Conservation (phyloP, 2,113 vertebrate species). For the Pluvialis apricaria region DNA sequence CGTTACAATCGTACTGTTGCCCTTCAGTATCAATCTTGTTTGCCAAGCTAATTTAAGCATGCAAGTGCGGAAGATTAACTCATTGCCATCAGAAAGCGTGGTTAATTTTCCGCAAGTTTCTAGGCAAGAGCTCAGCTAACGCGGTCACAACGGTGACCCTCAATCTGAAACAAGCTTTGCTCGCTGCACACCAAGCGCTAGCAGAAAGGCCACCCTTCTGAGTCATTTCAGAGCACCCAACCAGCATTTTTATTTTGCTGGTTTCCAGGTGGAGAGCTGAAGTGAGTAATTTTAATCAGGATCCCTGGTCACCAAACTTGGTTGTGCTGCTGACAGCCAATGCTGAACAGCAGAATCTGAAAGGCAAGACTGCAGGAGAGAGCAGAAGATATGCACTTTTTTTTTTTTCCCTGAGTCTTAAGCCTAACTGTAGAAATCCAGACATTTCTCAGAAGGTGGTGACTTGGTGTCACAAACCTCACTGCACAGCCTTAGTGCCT, state of each 20-base stretch:
- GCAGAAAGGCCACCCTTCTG: background rate
- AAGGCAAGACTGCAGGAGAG: background rate
- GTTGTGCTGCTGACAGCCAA: background rate
- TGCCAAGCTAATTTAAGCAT: background rate
- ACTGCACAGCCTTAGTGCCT: background rate
- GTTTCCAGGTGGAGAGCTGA: background rate
- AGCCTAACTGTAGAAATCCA: background rate
- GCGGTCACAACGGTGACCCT: rapidly evolving
- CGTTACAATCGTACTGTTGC: rapidly evolving
- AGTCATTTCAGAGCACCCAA: background rate
- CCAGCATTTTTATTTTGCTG: background rate
- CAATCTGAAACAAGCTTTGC: background rate
- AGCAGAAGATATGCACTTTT: background rate
- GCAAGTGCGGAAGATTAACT: background rate
- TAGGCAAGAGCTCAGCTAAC: background rate
- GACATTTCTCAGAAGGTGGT: background rate
- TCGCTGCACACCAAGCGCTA: rapidly evolving
- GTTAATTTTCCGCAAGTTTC: background rate
- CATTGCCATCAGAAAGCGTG: background rate
- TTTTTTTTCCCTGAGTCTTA: background rate
- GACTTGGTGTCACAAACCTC: background rate
- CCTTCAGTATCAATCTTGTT: background rate
- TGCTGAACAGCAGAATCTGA: background rate
- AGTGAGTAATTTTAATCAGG: background rate
- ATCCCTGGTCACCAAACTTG: background rate